A percentile compares a stretch with the other conserved stretches of the same genome.
Conservation (phyloP, 2,888 invertebrate species). For the Spilarctia lutea region DNA sequence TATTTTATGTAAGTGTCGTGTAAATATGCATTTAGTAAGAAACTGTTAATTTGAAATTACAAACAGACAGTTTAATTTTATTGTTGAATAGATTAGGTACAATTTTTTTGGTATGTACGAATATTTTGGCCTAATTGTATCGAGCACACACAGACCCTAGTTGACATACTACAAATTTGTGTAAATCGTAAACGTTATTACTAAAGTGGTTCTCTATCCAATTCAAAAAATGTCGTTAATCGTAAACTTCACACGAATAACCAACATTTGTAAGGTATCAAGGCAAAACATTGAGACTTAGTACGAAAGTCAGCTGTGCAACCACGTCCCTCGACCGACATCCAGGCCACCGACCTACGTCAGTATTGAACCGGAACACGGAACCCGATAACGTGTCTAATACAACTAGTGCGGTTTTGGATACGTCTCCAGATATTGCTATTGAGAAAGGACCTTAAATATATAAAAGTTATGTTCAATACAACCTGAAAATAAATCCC, state of each 20-base stretch:
- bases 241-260: neutral
- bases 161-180: too few species aligned
- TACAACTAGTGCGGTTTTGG: slow-evolving; percentile 20
- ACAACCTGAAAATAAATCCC: too few species aligned
- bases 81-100: too few species aligned
- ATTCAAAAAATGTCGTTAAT: neutral
- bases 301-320: slow-evolving; percentile 29
- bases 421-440: neutral
- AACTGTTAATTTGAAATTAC: too few species aligned
- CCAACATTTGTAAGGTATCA: slow-evolving; percentile 1
- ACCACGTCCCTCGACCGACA: slow-evolving; percentile 62
- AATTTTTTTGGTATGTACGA: too few species aligned
- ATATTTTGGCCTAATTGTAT: too few species aligned
- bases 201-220: neutral
- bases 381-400: slow-evolving; percentile 49
- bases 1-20: too few species aligned
- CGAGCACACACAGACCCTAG: too few species aligned
- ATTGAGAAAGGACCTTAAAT: neutral
- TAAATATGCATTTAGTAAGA: too few species aligned
- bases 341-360: slow-evolving; percentile 68
- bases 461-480: too few species aligned
- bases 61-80: too few species aligned
- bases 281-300: neutral
- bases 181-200: too few species aligned
- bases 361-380: slow-evolving; percentile 62